phyloP scores from a whole-genome alignment of 1,140 invertebrate species.

The Drosophila sp. region DNA sequence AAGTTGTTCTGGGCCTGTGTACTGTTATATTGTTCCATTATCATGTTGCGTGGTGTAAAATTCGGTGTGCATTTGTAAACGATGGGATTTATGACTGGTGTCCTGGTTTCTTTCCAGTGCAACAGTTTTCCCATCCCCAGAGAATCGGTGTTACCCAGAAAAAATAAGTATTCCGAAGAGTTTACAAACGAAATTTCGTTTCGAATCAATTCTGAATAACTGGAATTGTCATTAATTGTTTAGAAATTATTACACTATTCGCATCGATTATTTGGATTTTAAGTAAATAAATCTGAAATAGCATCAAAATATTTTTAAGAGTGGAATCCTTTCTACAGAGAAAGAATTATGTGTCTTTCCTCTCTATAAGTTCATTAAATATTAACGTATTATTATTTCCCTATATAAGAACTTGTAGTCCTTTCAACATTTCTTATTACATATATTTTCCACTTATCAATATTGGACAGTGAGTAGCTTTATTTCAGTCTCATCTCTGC shows the following conservation, averaged over 20 bases:
- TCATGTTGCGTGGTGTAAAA: not conserved
- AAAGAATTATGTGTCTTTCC: no score
- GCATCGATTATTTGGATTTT: not conserved
- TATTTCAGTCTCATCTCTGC: not conserved
- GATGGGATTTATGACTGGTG: not conserved
- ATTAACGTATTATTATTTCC: no score
- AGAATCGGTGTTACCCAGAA: not conserved
- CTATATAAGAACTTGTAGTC: no score
- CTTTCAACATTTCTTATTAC: no score
- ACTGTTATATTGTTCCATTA: not conserved
- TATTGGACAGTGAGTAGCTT: not conserved
- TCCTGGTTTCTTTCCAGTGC: not conserved
- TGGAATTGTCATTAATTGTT: not conserved
- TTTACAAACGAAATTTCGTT: conserved; percentile 3
- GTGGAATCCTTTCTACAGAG: no score
- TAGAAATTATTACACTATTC: not conserved
- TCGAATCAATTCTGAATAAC: not conserved
- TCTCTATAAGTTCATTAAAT: no score
- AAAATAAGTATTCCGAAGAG: not conserved
- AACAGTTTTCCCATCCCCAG: conserved; percentile 9
- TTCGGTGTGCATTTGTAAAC: not conserved
- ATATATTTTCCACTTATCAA: not conserved
- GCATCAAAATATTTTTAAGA: not conserved
- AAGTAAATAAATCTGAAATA: not conserved
- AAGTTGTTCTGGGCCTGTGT: conserved; percentile 1